Evolutionary conservation across 92 coral and sea anemone species (phyloP).

Genomic region (Micromussa lordhowensis): DNA sequence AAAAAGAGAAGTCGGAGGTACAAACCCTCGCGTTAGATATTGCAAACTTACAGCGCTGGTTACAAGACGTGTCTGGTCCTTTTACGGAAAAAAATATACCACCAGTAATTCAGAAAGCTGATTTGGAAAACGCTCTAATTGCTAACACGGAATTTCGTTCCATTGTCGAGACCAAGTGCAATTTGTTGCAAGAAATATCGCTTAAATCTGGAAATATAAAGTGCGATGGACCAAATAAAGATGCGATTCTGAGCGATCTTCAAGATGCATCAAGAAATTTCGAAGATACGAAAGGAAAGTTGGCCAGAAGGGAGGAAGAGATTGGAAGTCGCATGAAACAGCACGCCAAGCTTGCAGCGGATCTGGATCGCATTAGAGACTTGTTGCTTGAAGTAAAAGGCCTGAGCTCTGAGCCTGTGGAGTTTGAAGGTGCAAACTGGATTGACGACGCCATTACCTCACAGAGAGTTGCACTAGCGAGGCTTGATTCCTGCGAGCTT

Average conservation of each 20-base stretch:
- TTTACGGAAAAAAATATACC: slow-evolving; percentile 1
- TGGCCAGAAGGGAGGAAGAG: slow-evolving; percentile 17
- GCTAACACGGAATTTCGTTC: slow-evolving; percentile 19
- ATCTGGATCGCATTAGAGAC: slow-evolving; percentile 33
- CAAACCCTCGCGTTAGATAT: slow-evolving; percentile 39
- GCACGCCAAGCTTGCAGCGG: slow-evolving; percentile 28
- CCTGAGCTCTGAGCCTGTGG: slow-evolving; percentile 26
- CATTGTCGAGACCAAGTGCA: slow-evolving; percentile 7
- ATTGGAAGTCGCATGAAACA: slow-evolving; percentile 47
- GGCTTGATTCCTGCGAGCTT: slow-evolving; percentile 48
- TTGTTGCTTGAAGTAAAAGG: slow-evolving; percentile 31
- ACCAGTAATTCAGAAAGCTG: slow-evolving; percentile 10
- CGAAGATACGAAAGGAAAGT: slow-evolving; percentile 48
- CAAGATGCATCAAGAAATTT: slow-evolving; percentile 41
- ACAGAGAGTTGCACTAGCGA: slow-evolving; percentile 19
- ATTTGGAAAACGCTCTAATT: slow-evolving; percentile 21
- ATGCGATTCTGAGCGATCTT: slow-evolving; percentile 26
- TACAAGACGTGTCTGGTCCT: slow-evolving; percentile 7
- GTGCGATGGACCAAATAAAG: slow-evolving; percentile 14
- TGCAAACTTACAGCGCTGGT: slow-evolving; percentile 52
- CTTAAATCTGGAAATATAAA: slow-evolving; percentile 18
- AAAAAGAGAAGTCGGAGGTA: slow-evolving; percentile 46
- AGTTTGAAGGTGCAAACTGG: slow-evolving; percentile 48
- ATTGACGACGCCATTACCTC: slow-evolving; percentile 29
- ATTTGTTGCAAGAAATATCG: slow-evolving; percentile 4